Percentiles rank a stretch among this genome's conserved stretches.
These are phyloP conservation scores for Zootoca vivipara DNA, from an alignment of 2,113 vertebrate genomes.

Conservation along the genomic window DNA sequence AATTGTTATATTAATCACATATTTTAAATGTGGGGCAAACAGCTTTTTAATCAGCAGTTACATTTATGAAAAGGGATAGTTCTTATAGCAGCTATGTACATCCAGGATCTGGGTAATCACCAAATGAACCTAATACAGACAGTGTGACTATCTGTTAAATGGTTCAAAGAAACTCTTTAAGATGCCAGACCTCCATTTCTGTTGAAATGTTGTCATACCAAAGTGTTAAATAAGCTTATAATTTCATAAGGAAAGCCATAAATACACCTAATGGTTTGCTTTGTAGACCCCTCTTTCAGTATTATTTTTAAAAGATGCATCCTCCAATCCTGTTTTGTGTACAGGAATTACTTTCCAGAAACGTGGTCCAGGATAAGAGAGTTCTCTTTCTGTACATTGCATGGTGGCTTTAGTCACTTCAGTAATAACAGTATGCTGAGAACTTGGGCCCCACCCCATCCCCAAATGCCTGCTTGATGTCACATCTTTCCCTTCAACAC, in stretches of 20 bases:
- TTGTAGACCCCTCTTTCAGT: background rate
- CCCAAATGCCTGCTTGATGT: no score
- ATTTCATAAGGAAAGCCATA: background rate
- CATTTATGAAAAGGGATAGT: background rate
- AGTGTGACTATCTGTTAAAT: background rate
- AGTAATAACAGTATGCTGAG: background rate
- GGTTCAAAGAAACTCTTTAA: background rate
- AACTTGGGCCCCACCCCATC: no score
- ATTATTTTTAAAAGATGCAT: background rate
- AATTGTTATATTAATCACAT: background rate
- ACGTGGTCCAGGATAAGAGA: background rate
- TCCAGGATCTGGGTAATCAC: background rate
- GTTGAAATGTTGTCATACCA: background rate
- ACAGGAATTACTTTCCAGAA: constrained; percentile 14
- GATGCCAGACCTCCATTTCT: background rate
- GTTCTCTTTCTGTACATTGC: background rate
- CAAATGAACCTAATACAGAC: no score
- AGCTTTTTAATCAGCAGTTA: background rate
- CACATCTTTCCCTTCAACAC: background rate
- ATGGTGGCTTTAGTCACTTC: background rate
- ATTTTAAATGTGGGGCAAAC: background rate
- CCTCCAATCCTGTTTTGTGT: background rate
- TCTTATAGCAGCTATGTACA: background rate
- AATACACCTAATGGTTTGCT: background rate
- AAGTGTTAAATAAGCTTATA: background rate